Evolutionary conservation across 1,140 invertebrate genomes (phyloP), one percentile per base, ranked within the genome.

Genomic region (Chelonus insularis): DNA sequence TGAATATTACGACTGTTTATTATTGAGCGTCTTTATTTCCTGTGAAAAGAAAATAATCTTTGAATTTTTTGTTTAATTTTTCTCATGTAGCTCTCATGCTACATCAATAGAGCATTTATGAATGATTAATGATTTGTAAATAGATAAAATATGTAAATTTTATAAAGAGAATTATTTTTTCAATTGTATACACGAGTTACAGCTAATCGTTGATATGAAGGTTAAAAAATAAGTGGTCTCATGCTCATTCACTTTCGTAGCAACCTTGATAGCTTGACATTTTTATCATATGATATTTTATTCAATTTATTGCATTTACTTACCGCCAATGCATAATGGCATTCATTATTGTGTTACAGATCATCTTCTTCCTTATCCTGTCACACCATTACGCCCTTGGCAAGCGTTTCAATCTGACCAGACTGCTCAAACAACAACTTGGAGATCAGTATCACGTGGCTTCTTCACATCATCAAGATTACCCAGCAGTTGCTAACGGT

Each of bases 351-450:
- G 25, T 56, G 21, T 55, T 51, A n/a, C 56, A 71, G 70, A 62
- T 73, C 4, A 54, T 23, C 6, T 16, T 59, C 1, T 34, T 57
- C 1, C 43, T 65, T 25, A 21, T 62, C 7, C 8, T 70, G 9
- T 55, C 39, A 1, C 32, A 67, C 4, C 21, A 41, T 5, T 65
- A 41, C 8, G 51, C 47, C 5, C 3, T 63, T n/a, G 63, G 41
- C 41, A 57, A 54, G 32, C 60, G 21, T 9, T 39, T 66, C 18
- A 72, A 73, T 57, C 4, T 29, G 1, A 72, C 65, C 7, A 55
- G 43, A 48, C 43, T 60, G 7, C 36, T 65, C 4, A 60, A 60
- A 20, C 11, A 59, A 29, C 34, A 32, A 43, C 18, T 29, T 43
- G 20, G 55, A 41, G 18, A 36, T 47, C 45, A 29, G 41, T 16